Evolutionary conservation across 2,888 invertebrate genomes (phyloP).

Genomic region (Cremastinae sp.): DNA sequence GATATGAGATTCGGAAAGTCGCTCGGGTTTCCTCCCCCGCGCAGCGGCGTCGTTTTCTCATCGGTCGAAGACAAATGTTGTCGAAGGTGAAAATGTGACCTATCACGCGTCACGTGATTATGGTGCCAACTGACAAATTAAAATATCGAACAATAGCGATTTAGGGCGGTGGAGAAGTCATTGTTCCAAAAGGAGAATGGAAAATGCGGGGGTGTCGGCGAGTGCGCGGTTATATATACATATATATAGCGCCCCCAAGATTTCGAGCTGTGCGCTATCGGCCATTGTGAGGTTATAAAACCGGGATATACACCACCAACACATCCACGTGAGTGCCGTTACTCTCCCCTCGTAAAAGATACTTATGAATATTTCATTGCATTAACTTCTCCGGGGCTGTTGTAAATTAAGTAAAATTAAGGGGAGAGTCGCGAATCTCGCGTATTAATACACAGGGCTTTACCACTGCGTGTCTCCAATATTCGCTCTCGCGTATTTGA

Average conservation of each 20-base stretch:
- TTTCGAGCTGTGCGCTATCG: conserved; percentile 1
- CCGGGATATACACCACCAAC: conserved; percentile 43
- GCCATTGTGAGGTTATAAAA: conserved; percentile 62
- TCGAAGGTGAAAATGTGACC: background rate
- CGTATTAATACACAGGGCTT: background rate
- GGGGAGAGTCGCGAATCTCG: conserved; percentile 12
- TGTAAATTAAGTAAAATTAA: conserved; percentile 60
- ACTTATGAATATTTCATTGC: conserved; percentile 66
- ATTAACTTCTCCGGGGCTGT: conserved; percentile 63
- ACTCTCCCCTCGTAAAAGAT: conserved; percentile 57
- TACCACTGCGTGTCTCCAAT: background rate
- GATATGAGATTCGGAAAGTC: conserved; percentile 9
- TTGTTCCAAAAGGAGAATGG: conserved; percentile 13
- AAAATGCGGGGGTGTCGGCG: background rate
- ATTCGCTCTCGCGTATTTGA: conserved; percentile 12
- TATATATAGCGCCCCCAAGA: background rate
- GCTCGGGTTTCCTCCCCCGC: background rate
- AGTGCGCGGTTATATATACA: background rate
- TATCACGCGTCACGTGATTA: background rate
- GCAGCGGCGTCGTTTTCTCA: background rate
- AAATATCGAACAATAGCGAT: conserved; percentile 62
- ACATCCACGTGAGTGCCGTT: conserved; percentile 24
- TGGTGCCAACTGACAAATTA: conserved; percentile 64
- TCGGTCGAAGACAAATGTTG: background rate
- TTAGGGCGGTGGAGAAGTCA: conserved; percentile 44